phyloP scores from a whole-genome alignment of 2,113 vertebrate species.

The Ictalurus furcatus region DNA sequence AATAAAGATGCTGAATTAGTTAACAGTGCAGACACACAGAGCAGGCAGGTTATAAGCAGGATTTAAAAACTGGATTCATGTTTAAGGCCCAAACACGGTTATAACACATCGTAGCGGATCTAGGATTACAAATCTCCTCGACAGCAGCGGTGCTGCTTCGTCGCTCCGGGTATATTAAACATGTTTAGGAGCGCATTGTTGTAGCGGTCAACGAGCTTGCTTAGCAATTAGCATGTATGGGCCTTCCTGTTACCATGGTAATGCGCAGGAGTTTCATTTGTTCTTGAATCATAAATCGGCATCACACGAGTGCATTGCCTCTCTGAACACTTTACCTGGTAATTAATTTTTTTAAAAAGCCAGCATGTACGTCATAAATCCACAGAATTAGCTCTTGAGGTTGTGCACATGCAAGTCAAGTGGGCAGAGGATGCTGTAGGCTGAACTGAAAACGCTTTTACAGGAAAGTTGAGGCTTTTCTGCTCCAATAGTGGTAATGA shows the following conservation, averaged over 20 bases:
- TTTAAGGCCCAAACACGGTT: neutral
- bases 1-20: neutral
- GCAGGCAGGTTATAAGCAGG: neutral
- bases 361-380: neutral
- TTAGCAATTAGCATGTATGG: slow-evolving; percentile 31
- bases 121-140: neutral
- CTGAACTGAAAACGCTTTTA: neutral
- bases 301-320: neutral
- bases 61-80: neutral
- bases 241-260: slow-evolving; percentile 27
- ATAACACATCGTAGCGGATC: neutral
- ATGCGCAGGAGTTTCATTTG: slow-evolving; percentile 30
- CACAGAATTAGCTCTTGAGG: neutral
- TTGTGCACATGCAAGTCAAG: neutral
- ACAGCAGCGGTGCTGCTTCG: neutral
- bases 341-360: slow-evolving; percentile 22
- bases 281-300: slow-evolving; percentile 1
- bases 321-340: neutral
- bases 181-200: neutral
- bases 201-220: neutral
- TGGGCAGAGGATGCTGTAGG: slow-evolving; percentile 21
- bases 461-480: neutral
- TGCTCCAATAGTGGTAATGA: neutral
- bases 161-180: neutral
- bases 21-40: neutral